These are phyloP conservation scores for Melanotaenia pygmaea DNA, from an alignment of 2,797 vertebrate genomes.

Conservation along the genomic window DNA sequence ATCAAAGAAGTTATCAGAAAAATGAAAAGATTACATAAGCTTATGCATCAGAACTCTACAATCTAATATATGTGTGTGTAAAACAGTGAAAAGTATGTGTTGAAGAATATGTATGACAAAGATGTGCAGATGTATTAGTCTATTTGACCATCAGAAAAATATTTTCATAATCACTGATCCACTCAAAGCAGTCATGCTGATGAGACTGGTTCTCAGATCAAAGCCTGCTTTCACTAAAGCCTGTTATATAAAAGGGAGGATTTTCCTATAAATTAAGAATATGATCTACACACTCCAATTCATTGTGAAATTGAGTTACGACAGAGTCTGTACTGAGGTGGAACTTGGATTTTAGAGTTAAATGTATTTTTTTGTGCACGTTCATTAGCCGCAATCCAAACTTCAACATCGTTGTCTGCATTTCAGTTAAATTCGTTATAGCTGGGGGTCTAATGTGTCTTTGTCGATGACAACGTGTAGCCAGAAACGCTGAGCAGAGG, in stretches of 20 bases:
- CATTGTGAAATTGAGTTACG: slow-evolving; percentile 25
- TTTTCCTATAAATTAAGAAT: slow-evolving; percentile 39
- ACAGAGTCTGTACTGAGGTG: slow-evolving; percentile 1
- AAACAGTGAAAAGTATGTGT: not conserved
- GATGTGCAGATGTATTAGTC: not conserved
- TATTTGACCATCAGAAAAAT: slow-evolving; percentile 1
- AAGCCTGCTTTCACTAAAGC: slow-evolving; percentile 42
- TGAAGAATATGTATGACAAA: slow-evolving; percentile 2
- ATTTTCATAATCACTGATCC: slow-evolving; percentile 17
- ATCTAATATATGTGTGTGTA: not conserved
- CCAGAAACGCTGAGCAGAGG: slow-evolving; percentile 49
- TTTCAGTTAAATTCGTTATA: slow-evolving; percentile 46
- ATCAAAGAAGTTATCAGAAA: slow-evolving; percentile 5
- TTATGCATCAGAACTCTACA: not conserved
- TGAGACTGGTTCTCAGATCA: slow-evolving; percentile 44
- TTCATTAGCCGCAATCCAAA: slow-evolving; percentile 25
- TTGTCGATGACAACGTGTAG: slow-evolving; percentile 50
- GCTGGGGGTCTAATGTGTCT: slow-evolving; percentile 36
- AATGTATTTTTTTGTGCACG: slow-evolving; percentile 18
- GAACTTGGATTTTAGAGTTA: slow-evolving; percentile 19
- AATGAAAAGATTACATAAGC: slow-evolving; percentile 1
- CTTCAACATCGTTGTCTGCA: slow-evolving; percentile 21
- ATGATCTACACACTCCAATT: slow-evolving; percentile 16
- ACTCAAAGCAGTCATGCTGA: slow-evolving; percentile 39
- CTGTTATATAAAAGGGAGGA: slow-evolving; percentile 9